Conservation (phyloP, 2,888 invertebrate genomes). For the Lumbricus terrestris region DNA sequence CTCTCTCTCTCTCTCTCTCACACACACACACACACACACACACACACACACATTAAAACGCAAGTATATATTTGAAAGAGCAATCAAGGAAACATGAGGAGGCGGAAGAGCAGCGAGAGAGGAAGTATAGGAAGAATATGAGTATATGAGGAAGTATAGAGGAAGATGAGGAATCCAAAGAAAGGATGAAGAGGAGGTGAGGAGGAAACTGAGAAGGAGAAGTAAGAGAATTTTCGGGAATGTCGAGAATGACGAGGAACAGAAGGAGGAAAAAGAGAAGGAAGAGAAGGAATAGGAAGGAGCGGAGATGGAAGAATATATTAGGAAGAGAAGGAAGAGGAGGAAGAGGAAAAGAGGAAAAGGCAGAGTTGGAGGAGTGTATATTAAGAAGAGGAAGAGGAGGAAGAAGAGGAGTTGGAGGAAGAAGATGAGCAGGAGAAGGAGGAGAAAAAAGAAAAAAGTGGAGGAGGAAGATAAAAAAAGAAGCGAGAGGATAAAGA, state of each 20-base stretch:
- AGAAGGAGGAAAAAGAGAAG: neutral
- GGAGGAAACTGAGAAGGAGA: neutral
- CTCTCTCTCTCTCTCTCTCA: too few relatives aligned
- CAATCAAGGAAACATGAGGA: too few relatives aligned
- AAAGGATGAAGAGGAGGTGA: too few relatives aligned
- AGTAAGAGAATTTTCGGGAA: too few relatives aligned
- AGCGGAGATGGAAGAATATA: neutral
- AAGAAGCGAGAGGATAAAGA: neutral
- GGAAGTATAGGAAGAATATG: too few relatives aligned
- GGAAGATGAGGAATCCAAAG: neutral
- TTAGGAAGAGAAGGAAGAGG: neutral
- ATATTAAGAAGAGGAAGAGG: neutral
- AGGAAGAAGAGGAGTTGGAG: neutral
- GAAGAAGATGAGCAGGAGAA: neutral
- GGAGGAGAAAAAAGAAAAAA: too few relatives aligned
- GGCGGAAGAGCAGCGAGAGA: too few relatives aligned
- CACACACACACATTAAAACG: too few relatives aligned
- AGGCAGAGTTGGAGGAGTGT: too few relatives aligned
- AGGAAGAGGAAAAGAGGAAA: neutral
- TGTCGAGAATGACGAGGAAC: neutral
- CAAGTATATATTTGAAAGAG: too few relatives aligned
- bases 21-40: too few relatives aligned
- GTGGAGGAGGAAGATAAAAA: neutral
- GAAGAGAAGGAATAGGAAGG: too few relatives aligned
- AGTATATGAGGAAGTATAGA: neutral